These are phyloP conservation scores for Gymnoscopelus microlampas DNA, from an alignment of 2,797 vertebrate species.

Conservation along the genomic window DNA sequence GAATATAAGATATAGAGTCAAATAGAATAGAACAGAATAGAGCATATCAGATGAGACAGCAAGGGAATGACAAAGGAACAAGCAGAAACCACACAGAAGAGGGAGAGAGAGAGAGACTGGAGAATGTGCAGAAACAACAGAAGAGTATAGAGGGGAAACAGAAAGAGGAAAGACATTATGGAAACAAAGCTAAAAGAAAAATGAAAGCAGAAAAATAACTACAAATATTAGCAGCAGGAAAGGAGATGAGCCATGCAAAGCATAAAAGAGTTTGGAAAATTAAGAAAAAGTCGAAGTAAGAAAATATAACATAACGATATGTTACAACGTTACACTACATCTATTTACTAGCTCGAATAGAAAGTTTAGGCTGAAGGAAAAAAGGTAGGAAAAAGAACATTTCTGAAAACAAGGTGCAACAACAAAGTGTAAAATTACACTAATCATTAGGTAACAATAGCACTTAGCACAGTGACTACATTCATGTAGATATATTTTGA, in stretches of 20 bases:
- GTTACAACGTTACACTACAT: too few relatives aligned
- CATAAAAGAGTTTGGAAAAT: neutral
- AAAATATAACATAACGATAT: too few relatives aligned
- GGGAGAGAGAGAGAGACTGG: neutral
- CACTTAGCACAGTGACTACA: too few relatives aligned
- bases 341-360: too few relatives aligned
- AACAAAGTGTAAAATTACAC: neutral
- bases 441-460: too few relatives aligned
- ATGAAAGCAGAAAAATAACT: neutral
- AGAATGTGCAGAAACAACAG: slow-evolving; percentile 25
- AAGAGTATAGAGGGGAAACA: neutral
- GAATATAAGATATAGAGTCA: neutral
- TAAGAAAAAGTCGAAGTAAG: too few relatives aligned
- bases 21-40: neutral
- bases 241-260: neutral
- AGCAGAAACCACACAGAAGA: neutral
- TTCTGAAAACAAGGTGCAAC: neutral
- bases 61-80: neutral
- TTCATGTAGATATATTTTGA: too few relatives aligned
- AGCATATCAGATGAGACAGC: neutral
- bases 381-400: neutral
- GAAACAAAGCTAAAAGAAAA: neutral
- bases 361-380: slow-evolving; percentile 1
- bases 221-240: neutral
- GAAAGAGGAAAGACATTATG: neutral